These are phyloP conservation scores for Tragelaphus strepsiceros DNA, from an alignment of 2,113 vertebrate genomes.

Conservation along the genomic window DNA sequence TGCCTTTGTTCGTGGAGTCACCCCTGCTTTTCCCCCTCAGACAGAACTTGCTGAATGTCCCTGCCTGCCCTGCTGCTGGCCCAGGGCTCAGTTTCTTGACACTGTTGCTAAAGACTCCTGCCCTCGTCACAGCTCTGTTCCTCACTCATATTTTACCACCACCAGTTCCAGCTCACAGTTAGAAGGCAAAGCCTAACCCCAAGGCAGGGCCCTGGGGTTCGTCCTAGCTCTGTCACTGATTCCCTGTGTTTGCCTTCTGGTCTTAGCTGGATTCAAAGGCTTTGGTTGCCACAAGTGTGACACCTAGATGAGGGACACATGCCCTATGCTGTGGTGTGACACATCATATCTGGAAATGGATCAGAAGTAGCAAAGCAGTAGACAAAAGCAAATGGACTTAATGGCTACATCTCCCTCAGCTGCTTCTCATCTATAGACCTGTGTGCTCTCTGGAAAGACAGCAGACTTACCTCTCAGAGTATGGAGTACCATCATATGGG, in stretches of 20 bases:
- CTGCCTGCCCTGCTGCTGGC: neutral
- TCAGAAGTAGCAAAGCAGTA: neutral
- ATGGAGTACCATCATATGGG: neutral
- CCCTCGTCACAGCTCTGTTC: neutral
- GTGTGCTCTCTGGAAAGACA: neutral
- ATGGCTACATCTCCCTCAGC: neutral
- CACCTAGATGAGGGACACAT: neutral
- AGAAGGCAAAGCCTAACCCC: neutral
- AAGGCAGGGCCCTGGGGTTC: neutral
- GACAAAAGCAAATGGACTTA: neutral
- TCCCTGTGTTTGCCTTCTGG: neutral
- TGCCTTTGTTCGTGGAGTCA: neutral
- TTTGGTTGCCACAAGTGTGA: neutral
- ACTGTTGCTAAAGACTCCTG: neutral
- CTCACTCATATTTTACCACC: neutral
- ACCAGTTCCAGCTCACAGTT: neutral
- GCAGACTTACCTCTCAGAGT: slow-evolving; percentile 25
- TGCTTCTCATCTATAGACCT: neutral
- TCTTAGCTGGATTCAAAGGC: neutral
- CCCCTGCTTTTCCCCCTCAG: neutral
- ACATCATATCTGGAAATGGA: neutral
- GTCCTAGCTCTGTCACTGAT: neutral
- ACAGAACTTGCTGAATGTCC: neutral
- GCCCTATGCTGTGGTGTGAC: neutral
- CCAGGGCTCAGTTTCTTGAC: neutral